These are phyloP conservation scores for Phymorhynchus buccinoides DNA, from an alignment of 1,140 invertebrate genomes.

Conservation along the genomic window DNA sequence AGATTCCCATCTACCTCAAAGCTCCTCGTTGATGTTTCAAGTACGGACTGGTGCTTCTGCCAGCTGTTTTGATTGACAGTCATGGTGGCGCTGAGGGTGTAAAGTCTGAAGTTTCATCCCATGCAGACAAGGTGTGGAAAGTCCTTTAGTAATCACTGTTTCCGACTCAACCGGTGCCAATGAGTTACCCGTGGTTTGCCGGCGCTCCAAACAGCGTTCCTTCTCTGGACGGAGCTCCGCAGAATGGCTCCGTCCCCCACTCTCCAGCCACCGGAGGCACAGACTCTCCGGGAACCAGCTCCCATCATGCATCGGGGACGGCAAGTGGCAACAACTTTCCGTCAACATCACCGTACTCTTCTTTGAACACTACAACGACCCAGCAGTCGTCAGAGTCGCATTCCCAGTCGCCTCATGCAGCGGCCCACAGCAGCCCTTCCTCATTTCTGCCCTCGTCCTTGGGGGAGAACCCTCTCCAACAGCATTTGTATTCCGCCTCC, in stretches of 20 bases:
- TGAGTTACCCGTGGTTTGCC: constrained; percentile 41
- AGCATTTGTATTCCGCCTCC: constrained; percentile 35
- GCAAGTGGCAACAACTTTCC: constrained; percentile 23
- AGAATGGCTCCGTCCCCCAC: constrained; percentile 36
- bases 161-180: constrained; percentile 17
- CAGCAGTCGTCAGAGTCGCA: constrained; percentile 34
- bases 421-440: constrained; percentile 21
- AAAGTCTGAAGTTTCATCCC: background rate
- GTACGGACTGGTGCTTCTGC: background rate
- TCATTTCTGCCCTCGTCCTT: constrained; percentile 29
- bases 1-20: background rate
- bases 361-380: constrained; percentile 18
- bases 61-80: background rate
- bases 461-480: constrained; percentile 33
- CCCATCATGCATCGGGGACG: constrained; percentile 21
- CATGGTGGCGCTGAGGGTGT: background rate
- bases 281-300: constrained; percentile 22
- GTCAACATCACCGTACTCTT: constrained; percentile 14
- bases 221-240: constrained; percentile 6
- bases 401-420: constrained; percentile 32
- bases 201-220: constrained; percentile 36
- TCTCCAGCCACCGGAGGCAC: constrained; percentile 33
- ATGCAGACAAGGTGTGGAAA: background rate
- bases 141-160: background rate
- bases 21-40: background rate